These are phyloP conservation scores for Hestina assimilis DNA, from an alignment of 1,140 invertebrate species.

Conservation along the genomic window DNA sequence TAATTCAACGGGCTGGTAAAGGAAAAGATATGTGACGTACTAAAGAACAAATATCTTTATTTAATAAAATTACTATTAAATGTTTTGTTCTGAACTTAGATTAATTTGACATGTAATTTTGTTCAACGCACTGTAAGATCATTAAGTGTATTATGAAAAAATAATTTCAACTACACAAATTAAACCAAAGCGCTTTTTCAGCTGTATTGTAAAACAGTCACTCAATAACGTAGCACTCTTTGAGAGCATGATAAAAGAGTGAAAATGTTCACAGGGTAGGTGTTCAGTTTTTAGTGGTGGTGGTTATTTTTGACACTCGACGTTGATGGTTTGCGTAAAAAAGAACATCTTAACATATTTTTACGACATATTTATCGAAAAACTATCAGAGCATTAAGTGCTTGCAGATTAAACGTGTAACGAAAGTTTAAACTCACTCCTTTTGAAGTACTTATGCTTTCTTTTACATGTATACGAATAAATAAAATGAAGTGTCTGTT, in stretches of 20 bases:
- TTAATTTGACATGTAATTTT: too few relatives aligned
- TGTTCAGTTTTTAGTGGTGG: conserved; percentile 43
- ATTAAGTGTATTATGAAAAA: too few relatives aligned
- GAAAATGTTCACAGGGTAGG: conserved; percentile 67
- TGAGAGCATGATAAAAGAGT: conserved; percentile 42
- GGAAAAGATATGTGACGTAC: too few relatives aligned
- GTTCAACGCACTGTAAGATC: too few relatives aligned
- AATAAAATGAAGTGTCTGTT: not conserved
- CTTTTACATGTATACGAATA: too few relatives aligned
- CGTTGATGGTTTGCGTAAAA: conserved; percentile 19
- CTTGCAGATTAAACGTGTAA: not conserved
- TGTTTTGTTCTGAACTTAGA: too few relatives aligned
- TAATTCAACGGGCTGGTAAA: too few relatives aligned
- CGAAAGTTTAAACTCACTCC: too few relatives aligned
- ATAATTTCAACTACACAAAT: too few relatives aligned
- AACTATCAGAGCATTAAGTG: conserved; percentile 15
- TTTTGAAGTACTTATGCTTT: too few relatives aligned
- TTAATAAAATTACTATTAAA: too few relatives aligned
- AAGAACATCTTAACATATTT: conserved; percentile 9
- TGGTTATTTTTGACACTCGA: conserved; percentile 48
- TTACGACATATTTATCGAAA: conserved; percentile 17
- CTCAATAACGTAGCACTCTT: conserved; percentile 32
- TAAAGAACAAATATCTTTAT: too few relatives aligned
- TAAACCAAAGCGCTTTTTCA: conserved; percentile 15
- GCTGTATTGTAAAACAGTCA: conserved; percentile 14